These are phyloP conservation scores for Labia minor DNA, from an alignment of 2,888 invertebrate genomes.

Conservation along the genomic window DNA sequence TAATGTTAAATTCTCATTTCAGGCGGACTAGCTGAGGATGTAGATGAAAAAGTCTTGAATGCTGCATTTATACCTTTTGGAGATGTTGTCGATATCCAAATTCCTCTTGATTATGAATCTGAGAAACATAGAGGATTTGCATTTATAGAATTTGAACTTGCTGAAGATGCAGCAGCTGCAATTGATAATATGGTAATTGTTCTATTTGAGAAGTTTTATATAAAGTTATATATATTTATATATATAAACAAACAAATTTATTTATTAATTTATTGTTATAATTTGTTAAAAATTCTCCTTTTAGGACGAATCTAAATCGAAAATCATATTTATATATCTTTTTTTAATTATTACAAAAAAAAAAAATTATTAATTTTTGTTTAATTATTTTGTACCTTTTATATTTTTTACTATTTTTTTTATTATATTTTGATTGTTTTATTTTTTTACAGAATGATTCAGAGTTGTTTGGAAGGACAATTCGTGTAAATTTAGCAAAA, in stretches of 20 bases:
- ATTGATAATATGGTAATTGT: conserved; percentile 91
- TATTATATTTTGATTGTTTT: too few relatives aligned
- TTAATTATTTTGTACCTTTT: too few relatives aligned
- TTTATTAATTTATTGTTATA: conserved; percentile 19
- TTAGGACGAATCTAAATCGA: too few relatives aligned
- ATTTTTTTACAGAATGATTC: conserved; percentile 96
- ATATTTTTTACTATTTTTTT: too few relatives aligned
- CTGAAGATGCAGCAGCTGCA: conserved; percentile 96
- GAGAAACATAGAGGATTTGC: conserved; percentile 98
- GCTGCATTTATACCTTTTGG: conserved; percentile 98
- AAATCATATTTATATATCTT: too few relatives aligned
- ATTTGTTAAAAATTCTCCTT: conserved; percentile 23
- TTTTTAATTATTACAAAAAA: too few relatives aligned
- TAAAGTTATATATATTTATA: conserved; percentile 5
- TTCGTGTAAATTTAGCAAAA: conserved; percentile 92
- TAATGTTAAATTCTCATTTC: conserved; percentile 14
- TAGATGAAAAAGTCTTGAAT: conserved; percentile 87
- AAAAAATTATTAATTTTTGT: too few relatives aligned
- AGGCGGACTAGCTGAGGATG: conserved; percentile 85
- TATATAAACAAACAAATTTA: background rate
- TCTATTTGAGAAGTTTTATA: conserved; percentile 16
- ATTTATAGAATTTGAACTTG: conserved; percentile 93
- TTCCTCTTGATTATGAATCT: conserved; percentile 94
- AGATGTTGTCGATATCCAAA: conserved; percentile 94
- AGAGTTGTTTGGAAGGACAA: conserved; percentile 91